Evolutionary conservation across 2,888 invertebrate species (phyloP), one percentile per base, ranked within the genome.

Genomic region (Scaptodrosophila latifasciaeformis): DNA sequence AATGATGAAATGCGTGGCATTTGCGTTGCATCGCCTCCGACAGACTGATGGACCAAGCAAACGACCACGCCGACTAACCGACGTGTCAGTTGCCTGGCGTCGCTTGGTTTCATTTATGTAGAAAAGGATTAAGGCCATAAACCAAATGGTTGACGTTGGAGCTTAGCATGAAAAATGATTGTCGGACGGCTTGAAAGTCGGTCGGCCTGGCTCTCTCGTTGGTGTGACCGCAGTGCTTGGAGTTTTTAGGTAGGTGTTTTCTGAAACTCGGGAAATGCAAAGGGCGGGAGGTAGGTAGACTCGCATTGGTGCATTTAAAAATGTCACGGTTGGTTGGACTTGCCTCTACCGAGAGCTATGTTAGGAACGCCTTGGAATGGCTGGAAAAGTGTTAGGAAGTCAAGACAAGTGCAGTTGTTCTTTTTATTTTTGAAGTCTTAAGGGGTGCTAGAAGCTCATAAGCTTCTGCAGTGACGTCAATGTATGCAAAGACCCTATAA

Each of bases 111-210:
- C 81, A 74, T 74, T 74, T 74, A 74, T 74, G 72, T 80, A 74
- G 72, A 74, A 74, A 74, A 74, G 81, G 72, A 74, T 80, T 80
- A 74, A 74, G 81, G 72, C 79, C 72, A 74, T 74, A 80, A 80
- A 74, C 72, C 72, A 81, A 74, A 80, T 67, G 72, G 81, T 75
- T 74, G 72, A 74, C 72, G 72, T 74, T 78, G 79, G 68, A 75
- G 72, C 81, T 74, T 81, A 74, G 72, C 72, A 81, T 74, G 72
- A 74, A 81, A 74, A 74, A 74, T 74, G 81, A 81, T 78, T 74
- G 70, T 71, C 71, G 70, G 60, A 51, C 63, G 42, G 31, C 9
- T 17, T 18, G 30, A 12, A 5, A 18, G 29, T 2, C 21, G 18
- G 21, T 10, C n/a, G 21, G 40, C 21, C 29, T 30, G n/a, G 1